Percentiles rank a stretch among this genome's conserved stretches.
Conservation (phyloP, 2,888 invertebrate species). For the Phyllotreta striolata region DNA sequence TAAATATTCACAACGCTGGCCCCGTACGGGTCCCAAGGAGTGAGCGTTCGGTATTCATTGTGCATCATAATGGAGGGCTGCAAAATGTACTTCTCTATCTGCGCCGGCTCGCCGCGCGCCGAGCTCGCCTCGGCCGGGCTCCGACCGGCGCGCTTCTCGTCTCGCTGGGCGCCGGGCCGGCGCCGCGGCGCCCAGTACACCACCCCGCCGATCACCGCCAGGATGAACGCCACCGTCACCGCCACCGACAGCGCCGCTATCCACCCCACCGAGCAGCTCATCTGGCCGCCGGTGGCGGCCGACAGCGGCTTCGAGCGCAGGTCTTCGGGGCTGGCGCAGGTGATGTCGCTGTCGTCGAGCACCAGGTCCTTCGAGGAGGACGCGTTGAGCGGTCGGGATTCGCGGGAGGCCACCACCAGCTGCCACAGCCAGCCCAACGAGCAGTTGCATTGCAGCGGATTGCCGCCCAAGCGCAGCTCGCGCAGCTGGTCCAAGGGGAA, state of each 20-base stretch:
- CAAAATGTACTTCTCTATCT: constrained; percentile 55
- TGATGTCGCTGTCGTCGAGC: constrained; percentile 67
- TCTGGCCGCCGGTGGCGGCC: constrained; percentile 69
- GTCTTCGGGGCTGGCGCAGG: constrained; percentile 68
- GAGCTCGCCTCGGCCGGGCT: constrained; percentile 41
- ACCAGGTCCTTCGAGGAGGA: too few relatives aligned
- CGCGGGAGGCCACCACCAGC: constrained; percentile 64
- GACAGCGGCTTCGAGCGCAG: constrained; percentile 64
- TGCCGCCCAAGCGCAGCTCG: constrained; percentile 78
- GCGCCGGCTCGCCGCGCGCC: constrained; percentile 51
- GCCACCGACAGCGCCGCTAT: constrained; percentile 67
- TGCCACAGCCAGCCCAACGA: constrained; percentile 88
- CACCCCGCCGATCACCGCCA: constrained; percentile 52
- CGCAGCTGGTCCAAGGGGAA: constrained; percentile 83
- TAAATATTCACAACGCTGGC: constrained; percentile 53
- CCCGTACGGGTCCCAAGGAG: constrained; percentile 58
- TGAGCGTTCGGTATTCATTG: constrained; percentile 57
- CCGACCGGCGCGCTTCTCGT: constrained; percentile 51
- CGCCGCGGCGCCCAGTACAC: constrained; percentile 55
- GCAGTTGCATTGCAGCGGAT: constrained; percentile 87
- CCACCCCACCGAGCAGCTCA: constrained; percentile 71
- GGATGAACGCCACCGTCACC: constrained; percentile 53
- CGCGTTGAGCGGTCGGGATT: constrained; percentile 39
- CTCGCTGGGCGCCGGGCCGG: constrained; percentile 48
- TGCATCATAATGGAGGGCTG: constrained; percentile 54